Evolutionary conservation across 2,888 invertebrate genomes (phyloP), one percentile per base, ranked within the genome.

Genomic region (Hypselothyrea guttata): DNA sequence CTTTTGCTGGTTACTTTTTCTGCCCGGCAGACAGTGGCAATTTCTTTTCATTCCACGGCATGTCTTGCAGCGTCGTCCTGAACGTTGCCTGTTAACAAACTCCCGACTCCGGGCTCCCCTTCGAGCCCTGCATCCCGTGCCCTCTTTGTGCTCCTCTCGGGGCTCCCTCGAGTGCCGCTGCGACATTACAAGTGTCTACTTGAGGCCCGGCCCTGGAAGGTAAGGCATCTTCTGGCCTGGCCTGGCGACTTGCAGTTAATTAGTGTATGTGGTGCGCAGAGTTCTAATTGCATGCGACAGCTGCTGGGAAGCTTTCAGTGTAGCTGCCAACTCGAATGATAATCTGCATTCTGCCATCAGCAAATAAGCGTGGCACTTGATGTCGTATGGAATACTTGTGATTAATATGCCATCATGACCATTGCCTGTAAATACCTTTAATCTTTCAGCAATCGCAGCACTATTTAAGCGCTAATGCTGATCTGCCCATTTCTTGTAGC

Each of bases 401-500:
- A n/a, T n/a, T n/a, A n/a, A n/a, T n/a, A 48, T 59, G 45, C 41
- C 49, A 44, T 57, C 53, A 40, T 47, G 18, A 11, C 22, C 13
- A 41, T 7, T n/a, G 37, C 12, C 28, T 34, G 33, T 57, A 59
- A 63, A n/a, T 65, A 51, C 22, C 13, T 28, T 38, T 31, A 42
- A 4, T 16, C 46, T 41, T 53, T 41, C 57, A 66, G 60, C 60
- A 67, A 70, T 78, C 55, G 66, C 45, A 71, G 67, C 60, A 31
- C 48, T 67, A 79, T 79, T 79, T 70, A 47, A 57, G 35, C 61
- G 35, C 69, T 82, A 82, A 81, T 82, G 77, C 70, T 78, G 76
- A 81, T 83, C 81, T 52, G 66, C 83, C 81, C 76, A 75, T 83
- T 70, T 69, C 81, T 72, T 76, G 71, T 78, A 78, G 82, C 81